Evolutionary conservation across 2,113 vertebrate species (phyloP).

Genomic region (Circaetus gallicus): DNA sequence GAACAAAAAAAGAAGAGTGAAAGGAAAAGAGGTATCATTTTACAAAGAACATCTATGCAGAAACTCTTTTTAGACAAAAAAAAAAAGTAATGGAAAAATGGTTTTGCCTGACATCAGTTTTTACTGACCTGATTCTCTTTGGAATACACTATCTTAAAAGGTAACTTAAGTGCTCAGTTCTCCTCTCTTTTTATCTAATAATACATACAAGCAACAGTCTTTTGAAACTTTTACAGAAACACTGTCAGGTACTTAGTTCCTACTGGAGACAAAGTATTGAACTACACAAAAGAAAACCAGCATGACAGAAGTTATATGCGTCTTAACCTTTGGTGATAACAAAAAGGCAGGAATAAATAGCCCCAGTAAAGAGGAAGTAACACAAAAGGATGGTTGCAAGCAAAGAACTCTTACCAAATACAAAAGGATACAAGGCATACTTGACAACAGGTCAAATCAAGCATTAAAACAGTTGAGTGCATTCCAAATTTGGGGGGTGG

Average conservation of each 20-base stretch:
- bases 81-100: background rate
- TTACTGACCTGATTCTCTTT: conserved; percentile 31
- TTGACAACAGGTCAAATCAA: background rate
- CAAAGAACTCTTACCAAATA: background rate
- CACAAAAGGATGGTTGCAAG: background rate
- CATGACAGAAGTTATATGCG: background rate
- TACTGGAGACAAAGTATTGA: background rate
- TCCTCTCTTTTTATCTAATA: conserved; percentile 17
- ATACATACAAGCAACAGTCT: background rate
- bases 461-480: background rate
- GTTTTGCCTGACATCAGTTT: background rate
- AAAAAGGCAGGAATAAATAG: conserved; percentile 37
- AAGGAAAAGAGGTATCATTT: background rate
- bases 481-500: background rate
- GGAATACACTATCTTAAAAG: background rate
- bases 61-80: background rate
- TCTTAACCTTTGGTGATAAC: background rate
- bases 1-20: background rate
- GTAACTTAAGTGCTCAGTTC: background rate
- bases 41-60: background rate
- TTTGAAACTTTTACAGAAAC: conserved; percentile 12
- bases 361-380: background rate
- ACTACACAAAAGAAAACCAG: conserved; percentile 7
- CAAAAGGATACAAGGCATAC: background rate
- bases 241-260: background rate